Percentiles rank a stretch among this genome's conserved stretches.
Evolutionary conservation across 1,140 invertebrate genomes (phyloP).

Genomic region (Coptotermes formosanus): DNA sequence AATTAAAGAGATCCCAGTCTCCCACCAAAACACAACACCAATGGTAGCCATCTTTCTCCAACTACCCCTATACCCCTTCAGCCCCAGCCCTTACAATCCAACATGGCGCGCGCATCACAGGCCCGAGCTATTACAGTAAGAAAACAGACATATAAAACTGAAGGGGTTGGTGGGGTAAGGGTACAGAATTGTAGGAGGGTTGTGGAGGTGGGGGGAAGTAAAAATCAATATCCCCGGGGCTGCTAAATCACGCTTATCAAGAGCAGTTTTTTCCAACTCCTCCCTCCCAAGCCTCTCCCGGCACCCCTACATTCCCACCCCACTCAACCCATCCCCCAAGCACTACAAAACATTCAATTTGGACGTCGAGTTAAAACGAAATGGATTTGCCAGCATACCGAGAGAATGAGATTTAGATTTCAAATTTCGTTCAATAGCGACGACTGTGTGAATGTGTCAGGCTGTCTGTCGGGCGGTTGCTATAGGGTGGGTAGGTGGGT

Average conservation of each 20-base stretch:
- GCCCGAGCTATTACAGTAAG: slow-evolving; percentile 50
- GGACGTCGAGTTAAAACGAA: slow-evolving; percentile 48
- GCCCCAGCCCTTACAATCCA: slow-evolving; percentile 34
- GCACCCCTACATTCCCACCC: slow-evolving; percentile 3
- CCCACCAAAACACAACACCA: slow-evolving; percentile 31
- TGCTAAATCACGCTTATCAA: slow-evolving; percentile 72
- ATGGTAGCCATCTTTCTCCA: slow-evolving; percentile 35
- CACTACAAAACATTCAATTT: slow-evolving; percentile 51
- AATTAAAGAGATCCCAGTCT: slow-evolving; percentile 29
- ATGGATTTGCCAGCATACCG: slow-evolving; percentile 46
- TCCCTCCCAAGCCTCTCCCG: slow-evolving; percentile 27
- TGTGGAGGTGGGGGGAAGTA: slow-evolving; percentile 50
- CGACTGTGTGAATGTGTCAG: slow-evolving; percentile 25
- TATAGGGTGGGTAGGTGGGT: not conserved
- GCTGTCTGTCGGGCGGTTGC: slow-evolving; percentile 24
- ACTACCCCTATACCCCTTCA: slow-evolving; percentile 32
- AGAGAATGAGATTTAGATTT: slow-evolving; percentile 37
- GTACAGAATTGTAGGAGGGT: slow-evolving; percentile 40
- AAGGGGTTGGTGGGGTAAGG: slow-evolving; percentile 42
- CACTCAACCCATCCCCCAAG: slow-evolving; percentile 35
- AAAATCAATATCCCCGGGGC: slow-evolving; percentile 70
- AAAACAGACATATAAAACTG: slow-evolving; percentile 53
- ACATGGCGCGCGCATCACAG: slow-evolving; percentile 39
- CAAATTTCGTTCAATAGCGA: slow-evolving; percentile 36
- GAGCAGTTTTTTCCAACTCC: slow-evolving; percentile 55